phyloP scores from a whole-genome alignment of 2,888 invertebrate species.

The Sinohyriopsis cumingii region DNA sequence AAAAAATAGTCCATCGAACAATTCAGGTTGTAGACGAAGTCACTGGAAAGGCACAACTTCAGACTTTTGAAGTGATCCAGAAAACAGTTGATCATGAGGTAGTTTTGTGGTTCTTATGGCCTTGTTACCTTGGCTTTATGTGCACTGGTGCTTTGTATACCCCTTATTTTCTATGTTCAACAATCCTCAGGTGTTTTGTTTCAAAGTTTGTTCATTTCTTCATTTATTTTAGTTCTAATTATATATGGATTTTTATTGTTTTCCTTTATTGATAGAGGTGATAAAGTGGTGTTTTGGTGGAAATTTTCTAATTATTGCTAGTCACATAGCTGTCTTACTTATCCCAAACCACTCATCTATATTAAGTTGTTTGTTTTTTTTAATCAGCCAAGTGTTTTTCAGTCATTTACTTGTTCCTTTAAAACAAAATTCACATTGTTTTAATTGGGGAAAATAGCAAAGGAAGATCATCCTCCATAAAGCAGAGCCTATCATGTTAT shows the following conservation, averaged over 20 bases:
- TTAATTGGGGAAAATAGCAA: no score
- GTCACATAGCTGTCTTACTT: no score
- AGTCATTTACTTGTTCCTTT: no score
- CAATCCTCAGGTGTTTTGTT: not conserved
- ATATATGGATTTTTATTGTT: constrained; percentile 1
- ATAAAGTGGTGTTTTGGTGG: no score
- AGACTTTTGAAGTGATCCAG: constrained; percentile 54
- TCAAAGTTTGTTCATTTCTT: constrained; percentile 4
- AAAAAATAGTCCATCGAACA: constrained; percentile 53
- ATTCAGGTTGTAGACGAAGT: constrained; percentile 53
- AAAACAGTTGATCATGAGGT: constrained; percentile 64
- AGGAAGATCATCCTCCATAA: no score
- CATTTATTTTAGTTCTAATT: not conserved
- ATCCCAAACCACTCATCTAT: no score
- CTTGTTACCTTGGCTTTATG: not conserved
- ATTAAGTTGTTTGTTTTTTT: no score
- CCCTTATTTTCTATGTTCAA: not conserved
- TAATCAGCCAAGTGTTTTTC: no score
- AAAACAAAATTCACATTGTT: no score
- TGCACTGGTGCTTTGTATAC: constrained; percentile 3
- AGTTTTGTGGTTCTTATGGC: constrained; percentile 6
- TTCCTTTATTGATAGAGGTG: not conserved
- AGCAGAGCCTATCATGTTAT: no score
- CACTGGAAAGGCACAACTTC: constrained; percentile 54
- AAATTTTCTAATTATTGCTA: no score